These are phyloP conservation scores for Penaeus indicus DNA, from an alignment of 1,140 invertebrate species.

Conservation along the genomic window DNA sequence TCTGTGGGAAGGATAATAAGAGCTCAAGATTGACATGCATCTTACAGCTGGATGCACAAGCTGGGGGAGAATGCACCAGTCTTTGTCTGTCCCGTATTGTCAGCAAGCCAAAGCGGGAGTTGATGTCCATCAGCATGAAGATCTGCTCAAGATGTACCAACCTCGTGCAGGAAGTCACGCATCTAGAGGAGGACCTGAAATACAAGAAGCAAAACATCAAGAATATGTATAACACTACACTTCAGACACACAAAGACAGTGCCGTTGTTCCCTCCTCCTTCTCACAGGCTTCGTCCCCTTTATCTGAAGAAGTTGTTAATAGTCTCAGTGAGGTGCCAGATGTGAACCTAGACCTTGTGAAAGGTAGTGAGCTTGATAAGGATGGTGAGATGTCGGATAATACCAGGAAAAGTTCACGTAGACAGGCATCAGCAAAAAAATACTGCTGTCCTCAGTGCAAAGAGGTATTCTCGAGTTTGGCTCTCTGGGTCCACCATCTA, in stretches of 20 bases:
- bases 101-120: slow-evolving; percentile 41
- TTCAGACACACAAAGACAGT: slow-evolving; percentile 39
- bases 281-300: background rate
- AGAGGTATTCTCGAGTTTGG: slow-evolving; percentile 46
- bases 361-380: background rate
- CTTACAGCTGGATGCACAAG: background rate
- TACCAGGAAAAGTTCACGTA: slow-evolving; percentile 29
- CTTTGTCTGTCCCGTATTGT: slow-evolving; percentile 40
- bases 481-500: slow-evolving; percentile 53
- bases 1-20: slow-evolving; percentile 43
- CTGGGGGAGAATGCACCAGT: slow-evolving; percentile 22
- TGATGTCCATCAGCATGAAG: slow-evolving; percentile 37
- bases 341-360: background rate
- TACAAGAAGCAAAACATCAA: slow-evolving; percentile 51
- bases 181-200: slow-evolving; percentile 52
- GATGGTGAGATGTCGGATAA: slow-evolving; percentile 2
- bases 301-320: slow-evolving; percentile 6
- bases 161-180: slow-evolving; percentile 43
- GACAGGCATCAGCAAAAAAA: slow-evolving; percentile 40
- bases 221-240: slow-evolving; percentile 53
- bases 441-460: slow-evolving; percentile 54
- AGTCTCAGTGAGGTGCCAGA: background rate
- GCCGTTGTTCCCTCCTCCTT: background rate
- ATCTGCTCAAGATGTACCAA: slow-evolving; percentile 45
- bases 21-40: slow-evolving; percentile 21